Percentiles rank a stretch among this genome's conserved stretches.
Evolutionary conservation across 2,113 vertebrate species (phyloP).

Genomic region (Tretioscincus oriximinensis): DNA sequence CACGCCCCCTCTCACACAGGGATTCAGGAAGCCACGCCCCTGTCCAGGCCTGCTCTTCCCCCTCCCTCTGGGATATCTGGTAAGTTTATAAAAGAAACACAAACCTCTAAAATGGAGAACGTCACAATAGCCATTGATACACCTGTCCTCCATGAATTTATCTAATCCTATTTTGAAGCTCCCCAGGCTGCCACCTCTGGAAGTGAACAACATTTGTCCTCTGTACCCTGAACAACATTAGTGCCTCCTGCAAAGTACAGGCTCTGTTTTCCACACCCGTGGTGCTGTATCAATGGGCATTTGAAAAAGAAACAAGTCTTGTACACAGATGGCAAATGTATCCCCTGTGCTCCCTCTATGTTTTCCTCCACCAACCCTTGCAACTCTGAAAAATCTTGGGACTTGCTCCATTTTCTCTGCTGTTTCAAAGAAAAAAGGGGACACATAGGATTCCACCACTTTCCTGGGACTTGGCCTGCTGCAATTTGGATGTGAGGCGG

Average conservation of each 20-base stretch:
- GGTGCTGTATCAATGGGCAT: too few species aligned
- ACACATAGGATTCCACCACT: conserved; percentile 63
- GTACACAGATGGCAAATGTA: neutral
- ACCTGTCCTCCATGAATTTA: too few species aligned
- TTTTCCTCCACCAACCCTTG: conserved; percentile 44
- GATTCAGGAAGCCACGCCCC: too few species aligned
- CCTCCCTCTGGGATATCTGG: too few species aligned
- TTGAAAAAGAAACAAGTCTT: too few species aligned
- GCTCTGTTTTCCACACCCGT: neutral
- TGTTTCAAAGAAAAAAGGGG: conserved; percentile 61
- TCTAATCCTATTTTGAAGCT: too few species aligned
- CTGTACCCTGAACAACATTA: too few species aligned
- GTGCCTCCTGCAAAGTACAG: neutral
- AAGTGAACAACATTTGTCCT: neutral
- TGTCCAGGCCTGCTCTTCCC: too few species aligned
- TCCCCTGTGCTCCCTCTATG: conserved; percentile 20
- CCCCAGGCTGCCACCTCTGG: too few species aligned
- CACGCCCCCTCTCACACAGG: too few species aligned
- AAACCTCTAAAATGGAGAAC: too few species aligned
- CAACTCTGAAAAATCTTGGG: conserved; percentile 62
- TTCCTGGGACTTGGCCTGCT: conserved; percentile 14
- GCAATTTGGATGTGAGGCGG: conserved; percentile 52
- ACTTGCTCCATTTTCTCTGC: conserved; percentile 61
- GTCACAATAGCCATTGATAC: neutral
- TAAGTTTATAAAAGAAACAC: too few species aligned